Percentiles rank a stretch among this genome's conserved stretches.
These are phyloP conservation scores for Nyctereutes procyonoides DNA, from an alignment of 2,113 vertebrate genomes.

Conservation along the genomic window DNA sequence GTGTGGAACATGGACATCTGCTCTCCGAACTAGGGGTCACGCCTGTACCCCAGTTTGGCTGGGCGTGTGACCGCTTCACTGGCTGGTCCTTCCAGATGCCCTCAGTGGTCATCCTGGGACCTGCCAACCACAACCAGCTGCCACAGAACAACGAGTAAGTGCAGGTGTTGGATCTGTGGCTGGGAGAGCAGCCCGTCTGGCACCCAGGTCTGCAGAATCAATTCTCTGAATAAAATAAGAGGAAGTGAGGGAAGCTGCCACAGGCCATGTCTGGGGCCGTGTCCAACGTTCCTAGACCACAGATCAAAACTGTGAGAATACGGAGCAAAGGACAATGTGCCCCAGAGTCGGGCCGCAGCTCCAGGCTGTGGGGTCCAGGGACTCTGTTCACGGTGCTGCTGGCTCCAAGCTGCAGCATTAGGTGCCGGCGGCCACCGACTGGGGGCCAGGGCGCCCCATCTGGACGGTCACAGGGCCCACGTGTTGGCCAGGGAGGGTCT, in stretches of 20 bases:
- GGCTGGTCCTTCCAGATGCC: conserved; percentile 73
- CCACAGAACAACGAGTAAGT: rapidly evolving
- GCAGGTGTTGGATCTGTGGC: neutral
- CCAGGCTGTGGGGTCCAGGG: too few species aligned
- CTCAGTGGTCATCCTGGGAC: neutral
- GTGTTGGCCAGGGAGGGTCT: neutral
- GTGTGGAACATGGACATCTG: neutral
- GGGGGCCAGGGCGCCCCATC: rapidly evolving
- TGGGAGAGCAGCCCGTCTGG: rapidly evolving
- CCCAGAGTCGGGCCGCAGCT: neutral
- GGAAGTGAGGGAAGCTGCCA: rapidly evolving
- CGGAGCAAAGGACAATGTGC: neutral
- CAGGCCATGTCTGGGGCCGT: rapidly evolving
- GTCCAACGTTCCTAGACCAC: neutral
- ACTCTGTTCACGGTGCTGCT: neutral
- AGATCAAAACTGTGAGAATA: neutral
- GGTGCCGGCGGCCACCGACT: rapidly evolving
- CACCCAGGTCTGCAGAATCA: neutral
- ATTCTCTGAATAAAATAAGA: rapidly evolving
- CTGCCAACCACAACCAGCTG: neutral
- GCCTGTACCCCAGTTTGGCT: conserved; percentile 63
- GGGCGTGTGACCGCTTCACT: conserved; percentile 42
- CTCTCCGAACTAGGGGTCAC: conserved; percentile 64
- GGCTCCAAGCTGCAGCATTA: neutral
- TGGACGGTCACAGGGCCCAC: neutral